phyloP scores from a whole-genome alignment of 2,888 invertebrate species.

The Cybosia mesomella region DNA sequence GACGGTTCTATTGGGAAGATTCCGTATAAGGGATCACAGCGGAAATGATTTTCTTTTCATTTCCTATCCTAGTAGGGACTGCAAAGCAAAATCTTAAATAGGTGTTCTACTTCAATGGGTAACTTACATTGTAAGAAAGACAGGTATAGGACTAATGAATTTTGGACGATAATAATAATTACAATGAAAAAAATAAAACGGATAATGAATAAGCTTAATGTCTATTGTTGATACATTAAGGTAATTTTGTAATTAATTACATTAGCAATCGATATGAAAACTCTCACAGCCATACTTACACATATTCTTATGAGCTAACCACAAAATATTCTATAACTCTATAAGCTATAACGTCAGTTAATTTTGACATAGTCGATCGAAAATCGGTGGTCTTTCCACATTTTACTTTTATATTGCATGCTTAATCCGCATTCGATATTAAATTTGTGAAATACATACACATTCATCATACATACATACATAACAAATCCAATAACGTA shows the following conservation, averaged over 20 bases:
- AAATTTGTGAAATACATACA: not conserved
- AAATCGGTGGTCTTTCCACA: not conserved
- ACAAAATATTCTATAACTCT: not conserved
- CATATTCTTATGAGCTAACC: too few relatives aligned
- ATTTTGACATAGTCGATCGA: not conserved
- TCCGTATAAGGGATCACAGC: not conserved
- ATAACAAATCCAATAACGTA: not conserved
- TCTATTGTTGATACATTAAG: not conserved
- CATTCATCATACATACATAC: not conserved
- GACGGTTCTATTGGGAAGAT: not conserved
- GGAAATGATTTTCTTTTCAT: not conserved
- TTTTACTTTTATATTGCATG: not conserved
- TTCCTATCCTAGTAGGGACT: conserved; percentile 1
- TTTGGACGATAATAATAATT: not conserved
- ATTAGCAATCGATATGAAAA: not conserved
- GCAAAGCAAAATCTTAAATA: not conserved
- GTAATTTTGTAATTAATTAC: too few relatives aligned
- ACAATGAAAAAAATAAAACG: not conserved
- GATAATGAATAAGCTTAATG: not conserved
- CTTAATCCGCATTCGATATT: not conserved
- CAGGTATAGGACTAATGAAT: not conserved
- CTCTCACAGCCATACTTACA: too few relatives aligned
- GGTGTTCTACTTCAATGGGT: not conserved
- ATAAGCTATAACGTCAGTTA: not conserved
- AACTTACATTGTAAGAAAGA: not conserved